These are phyloP conservation scores for Anguilla pacifica DNA, from an alignment of 2,797 vertebrate species.

Conservation along the genomic window DNA sequence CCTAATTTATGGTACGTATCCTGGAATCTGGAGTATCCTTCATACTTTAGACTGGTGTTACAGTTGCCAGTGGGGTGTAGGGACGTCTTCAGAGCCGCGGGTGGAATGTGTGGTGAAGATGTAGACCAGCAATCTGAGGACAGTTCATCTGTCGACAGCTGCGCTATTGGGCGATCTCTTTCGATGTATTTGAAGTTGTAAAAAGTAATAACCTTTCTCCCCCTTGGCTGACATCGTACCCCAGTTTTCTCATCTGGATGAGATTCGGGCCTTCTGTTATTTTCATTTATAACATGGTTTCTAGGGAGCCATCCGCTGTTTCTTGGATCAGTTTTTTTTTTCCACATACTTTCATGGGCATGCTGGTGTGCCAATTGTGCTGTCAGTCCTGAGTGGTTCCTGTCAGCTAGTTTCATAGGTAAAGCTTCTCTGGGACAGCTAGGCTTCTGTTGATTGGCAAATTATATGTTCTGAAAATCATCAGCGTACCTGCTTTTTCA, in stretches of 20 bases:
- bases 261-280: slow-evolving; percentile 57
- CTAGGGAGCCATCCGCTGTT: slow-evolving; percentile 39
- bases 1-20: not conserved
- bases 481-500: not conserved
- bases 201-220: slow-evolving; percentile 53
- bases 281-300: slow-evolving; percentile 49
- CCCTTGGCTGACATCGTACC: slow-evolving; percentile 45
- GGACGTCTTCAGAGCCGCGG: not conserved
- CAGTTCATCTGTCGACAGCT: slow-evolving; percentile 58
- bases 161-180: slow-evolving; percentile 53
- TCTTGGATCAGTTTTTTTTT: slow-evolving; percentile 7
- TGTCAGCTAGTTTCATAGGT: not conserved
- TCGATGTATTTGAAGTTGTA: slow-evolving; percentile 53
- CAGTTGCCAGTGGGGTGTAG: slow-evolving; percentile 1
- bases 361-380: not conserved
- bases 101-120: slow-evolving; percentile 14
- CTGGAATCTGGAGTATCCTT: slow-evolving; percentile 2
- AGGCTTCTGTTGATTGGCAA: not conserved
- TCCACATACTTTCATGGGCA: not conserved
- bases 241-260: slow-evolving; percentile 56
- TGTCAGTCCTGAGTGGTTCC: not conserved
- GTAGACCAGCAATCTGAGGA: slow-evolving; percentile 34
- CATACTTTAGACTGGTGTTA: not conserved
- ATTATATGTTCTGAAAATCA: not conserved
- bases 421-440: not conserved